A percentile compares a stretch with the other conserved stretches of the same genome.
Conservation (phyloP, 2,113 vertebrate species). For the Ptilorrhoa leucosticta region DNA sequence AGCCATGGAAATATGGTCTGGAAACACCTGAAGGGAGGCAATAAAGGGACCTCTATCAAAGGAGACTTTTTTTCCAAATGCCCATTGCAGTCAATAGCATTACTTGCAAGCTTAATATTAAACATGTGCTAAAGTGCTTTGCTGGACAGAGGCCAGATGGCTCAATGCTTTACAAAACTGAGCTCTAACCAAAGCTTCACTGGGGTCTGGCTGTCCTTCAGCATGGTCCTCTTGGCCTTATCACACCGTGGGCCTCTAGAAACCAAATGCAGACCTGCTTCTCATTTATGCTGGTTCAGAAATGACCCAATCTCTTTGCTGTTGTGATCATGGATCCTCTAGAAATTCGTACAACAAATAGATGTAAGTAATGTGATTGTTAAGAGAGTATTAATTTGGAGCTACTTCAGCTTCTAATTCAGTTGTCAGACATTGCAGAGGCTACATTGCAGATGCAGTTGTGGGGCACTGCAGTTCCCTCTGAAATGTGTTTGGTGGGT, state of each 20-base stretch:
- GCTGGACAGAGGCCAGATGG: conserved; percentile 9
- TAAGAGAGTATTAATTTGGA: neutral
- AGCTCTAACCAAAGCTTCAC: neutral
- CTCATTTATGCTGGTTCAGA: neutral
- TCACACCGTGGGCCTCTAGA: neutral
- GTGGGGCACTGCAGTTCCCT: neutral
- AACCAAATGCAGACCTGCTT: neutral
- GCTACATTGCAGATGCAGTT: neutral
- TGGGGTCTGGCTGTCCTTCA: neutral
- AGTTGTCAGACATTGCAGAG: neutral
- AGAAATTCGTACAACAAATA: neutral
- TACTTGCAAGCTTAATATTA: neutral
- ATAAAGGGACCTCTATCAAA: neutral
- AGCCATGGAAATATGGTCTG: neutral
- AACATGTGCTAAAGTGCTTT: neutral
- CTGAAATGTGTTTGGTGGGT: neutral
- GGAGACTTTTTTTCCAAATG: neutral
- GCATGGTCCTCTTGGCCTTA: neutral
- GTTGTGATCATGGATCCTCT: neutral
- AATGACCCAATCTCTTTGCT: neutral
- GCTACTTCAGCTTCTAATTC: neutral
- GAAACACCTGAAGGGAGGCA: neutral
- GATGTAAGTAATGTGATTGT: neutral
- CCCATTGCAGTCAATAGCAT: neutral
- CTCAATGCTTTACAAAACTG: neutral